Base-by-base conservation (phyloP, 2,888 invertebrate genomes). In the Apoderus coryli region DNA sequence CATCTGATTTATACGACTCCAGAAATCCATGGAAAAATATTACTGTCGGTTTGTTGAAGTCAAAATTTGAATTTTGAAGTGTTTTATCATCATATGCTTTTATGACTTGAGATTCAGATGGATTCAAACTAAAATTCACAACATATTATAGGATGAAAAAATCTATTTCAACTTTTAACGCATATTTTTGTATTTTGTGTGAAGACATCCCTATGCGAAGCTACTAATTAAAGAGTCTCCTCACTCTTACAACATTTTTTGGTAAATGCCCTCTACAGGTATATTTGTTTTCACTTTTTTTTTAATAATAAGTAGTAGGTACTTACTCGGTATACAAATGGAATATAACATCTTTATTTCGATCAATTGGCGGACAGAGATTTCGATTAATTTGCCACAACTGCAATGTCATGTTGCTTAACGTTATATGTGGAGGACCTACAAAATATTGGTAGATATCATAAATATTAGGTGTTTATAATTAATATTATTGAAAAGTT, bases 1-100 rank as follows among this genome's bases (percentile, higher is more conserved):
- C 65, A 10, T 62, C 60, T n/a, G 63, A 59, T 9, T 57, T 52
- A 0, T 63, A 56, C 22, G 58, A 59, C 45, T 69, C 69, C 53
- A 69, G 58, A 49, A 67, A 69, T 1, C 67, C 69, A 44, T 67
- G 67, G 53, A 69, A 65, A 46, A 63, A 62, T n/a, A 69, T 32
- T 2, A 67, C 59, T 0, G 69, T 69, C 2, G 54, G 57, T 19
- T 57, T 56, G 28, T 54, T 47, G 48, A 63, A 63, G 52, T 69
- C 56, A 15, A 68, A 59, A 46, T 59, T 55, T 1, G 69, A 69
- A 0, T 61, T 57, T 47, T 57, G 53, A 10, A 69, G 52, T 1
- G 50, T 47, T 38, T 61, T 59, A 36, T 67, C 65, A 30, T 65
- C 62, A 2, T 50, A 55, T 3, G 61, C 41, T 22, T 37, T 39